These are phyloP conservation scores for Hoplias malabaricus DNA, from an alignment of 2,113 vertebrate species.

Conservation along the genomic window DNA sequence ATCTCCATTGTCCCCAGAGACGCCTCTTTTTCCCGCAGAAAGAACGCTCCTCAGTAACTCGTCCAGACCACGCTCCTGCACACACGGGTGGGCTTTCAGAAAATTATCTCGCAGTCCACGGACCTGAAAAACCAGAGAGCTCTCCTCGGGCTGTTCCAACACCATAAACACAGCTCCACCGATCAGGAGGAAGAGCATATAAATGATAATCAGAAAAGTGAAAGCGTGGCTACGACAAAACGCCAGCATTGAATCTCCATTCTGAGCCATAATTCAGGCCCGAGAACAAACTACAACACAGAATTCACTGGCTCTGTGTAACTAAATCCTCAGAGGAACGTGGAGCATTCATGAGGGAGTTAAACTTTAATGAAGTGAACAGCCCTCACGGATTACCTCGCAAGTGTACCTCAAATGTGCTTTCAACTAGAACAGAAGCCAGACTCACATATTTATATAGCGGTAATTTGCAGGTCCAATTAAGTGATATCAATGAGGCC, in stretches of 20 bases:
- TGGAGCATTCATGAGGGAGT: slow-evolving; percentile 19
- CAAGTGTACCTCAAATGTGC: background rate
- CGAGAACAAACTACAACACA: background rate
- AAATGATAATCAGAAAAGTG: slow-evolving; percentile 56
- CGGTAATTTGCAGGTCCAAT: too few species aligned
- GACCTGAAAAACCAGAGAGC: slow-evolving; percentile 58
- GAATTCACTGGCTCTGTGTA: slow-evolving; percentile 34
- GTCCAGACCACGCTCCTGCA: slow-evolving; percentile 62
- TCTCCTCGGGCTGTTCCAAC: slow-evolving; percentile 67
- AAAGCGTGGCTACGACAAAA: slow-evolving; percentile 51
- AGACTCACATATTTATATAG: background rate
- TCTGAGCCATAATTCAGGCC: slow-evolving; percentile 45
- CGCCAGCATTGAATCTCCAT: background rate
- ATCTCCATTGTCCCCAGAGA: slow-evolving; percentile 57
- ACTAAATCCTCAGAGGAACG: slow-evolving; percentile 52
- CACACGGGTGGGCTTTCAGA: slow-evolving; percentile 63
- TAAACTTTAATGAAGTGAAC: slow-evolving; percentile 58
- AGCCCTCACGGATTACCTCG: background rate
- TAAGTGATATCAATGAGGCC: too few species aligned
- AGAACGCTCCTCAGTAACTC: slow-evolving; percentile 59
- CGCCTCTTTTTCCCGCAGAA: slow-evolving; percentile 54
- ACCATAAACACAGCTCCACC: slow-evolving; percentile 66
- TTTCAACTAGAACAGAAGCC: background rate
- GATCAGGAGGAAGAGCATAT: slow-evolving; percentile 66
- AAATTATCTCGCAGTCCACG: slow-evolving; percentile 60